A percentile compares a stretch with the other conserved stretches of the same genome.
Evolutionary conservation across 2,888 invertebrate genomes (phyloP).

Genomic region (Tetragonula carbonaria): DNA sequence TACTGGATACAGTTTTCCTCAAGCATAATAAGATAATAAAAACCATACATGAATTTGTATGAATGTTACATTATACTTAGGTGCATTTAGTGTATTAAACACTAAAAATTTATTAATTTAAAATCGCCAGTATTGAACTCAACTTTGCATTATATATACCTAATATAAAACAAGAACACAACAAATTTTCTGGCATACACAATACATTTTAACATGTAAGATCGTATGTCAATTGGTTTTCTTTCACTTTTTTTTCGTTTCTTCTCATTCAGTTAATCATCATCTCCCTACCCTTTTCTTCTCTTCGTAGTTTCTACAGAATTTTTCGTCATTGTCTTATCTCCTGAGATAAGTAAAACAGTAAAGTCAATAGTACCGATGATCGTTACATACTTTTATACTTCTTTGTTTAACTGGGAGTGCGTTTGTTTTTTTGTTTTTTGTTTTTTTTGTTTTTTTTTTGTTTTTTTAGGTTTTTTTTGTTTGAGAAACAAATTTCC

Average conservation of each 20-base stretch:
- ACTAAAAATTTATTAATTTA: conserved; percentile 62
- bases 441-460: conserved; percentile 12
- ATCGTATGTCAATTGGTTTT: conserved; percentile 79
- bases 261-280: conserved; percentile 51
- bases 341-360: conserved; percentile 71
- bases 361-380: conserved; percentile 36
- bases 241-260: conserved; percentile 64
- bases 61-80: conserved; percentile 35
- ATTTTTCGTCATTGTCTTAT: conserved; percentile 65
- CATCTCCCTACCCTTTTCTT: conserved; percentile 66
- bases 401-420: conserved; percentile 48
- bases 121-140: conserved; percentile 79
- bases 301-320: conserved; percentile 55
- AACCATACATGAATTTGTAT: conserved; percentile 47
- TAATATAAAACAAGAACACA: conserved; percentile 84
- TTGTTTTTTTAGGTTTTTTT: not conserved
- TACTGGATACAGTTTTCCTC: conserved; percentile 54
- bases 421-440: conserved; percentile 31
- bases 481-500: conserved; percentile 70
- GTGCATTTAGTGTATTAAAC: conserved; percentile 50
- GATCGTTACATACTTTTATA: conserved; percentile 41
- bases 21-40: conserved; percentile 53
- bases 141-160: conserved; percentile 79
- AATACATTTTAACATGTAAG: conserved; percentile 82
- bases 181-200: conserved; percentile 82